Percentiles rank a stretch among this genome's conserved stretches.
Conservation (phyloP, 2,888 invertebrate species). For the Rhimphoctona megacephalus region DNA sequence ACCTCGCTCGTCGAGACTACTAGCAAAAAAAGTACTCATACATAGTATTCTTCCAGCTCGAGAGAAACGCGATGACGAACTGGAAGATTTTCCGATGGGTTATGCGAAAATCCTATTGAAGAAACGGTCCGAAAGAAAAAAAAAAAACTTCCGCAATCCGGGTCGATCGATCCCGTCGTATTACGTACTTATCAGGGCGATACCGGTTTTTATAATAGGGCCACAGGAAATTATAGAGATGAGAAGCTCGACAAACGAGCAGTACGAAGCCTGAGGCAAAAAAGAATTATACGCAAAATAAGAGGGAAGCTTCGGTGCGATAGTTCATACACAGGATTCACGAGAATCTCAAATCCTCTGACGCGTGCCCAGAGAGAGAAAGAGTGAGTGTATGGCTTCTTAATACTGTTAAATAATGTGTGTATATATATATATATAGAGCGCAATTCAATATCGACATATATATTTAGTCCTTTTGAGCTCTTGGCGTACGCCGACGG, state of each 20-base stretch:
- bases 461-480: conserved; percentile 55
- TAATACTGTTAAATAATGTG: conserved; percentile 27
- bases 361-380: conserved; percentile 52
- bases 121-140: not conserved
- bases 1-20: not conserved
- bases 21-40: not conserved
- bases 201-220: not conserved
- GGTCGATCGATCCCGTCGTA: not conserved
- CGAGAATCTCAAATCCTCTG: conserved; percentile 54
- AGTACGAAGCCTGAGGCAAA: conserved; percentile 70
- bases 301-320: conserved; percentile 12
- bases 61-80: not conserved
- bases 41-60: not conserved
- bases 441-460: conserved; percentile 20
- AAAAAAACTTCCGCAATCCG: not conserved
- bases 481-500: conserved; percentile 40
- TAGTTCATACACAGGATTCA: not conserved
- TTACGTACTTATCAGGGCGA: not conserved
- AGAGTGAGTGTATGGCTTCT: conserved; percentile 26
- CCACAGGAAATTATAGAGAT: not conserved
- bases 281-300: conserved; percentile 16
- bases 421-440: not conserved
- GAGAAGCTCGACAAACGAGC: conserved; percentile 71
- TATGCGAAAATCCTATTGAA: not conserved
- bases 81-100: not conserved